Evolutionary conservation across 2,113 vertebrate genomes (phyloP), one percentile per base, ranked within the genome.

Genomic region (Bostrychus sinensis): DNA sequence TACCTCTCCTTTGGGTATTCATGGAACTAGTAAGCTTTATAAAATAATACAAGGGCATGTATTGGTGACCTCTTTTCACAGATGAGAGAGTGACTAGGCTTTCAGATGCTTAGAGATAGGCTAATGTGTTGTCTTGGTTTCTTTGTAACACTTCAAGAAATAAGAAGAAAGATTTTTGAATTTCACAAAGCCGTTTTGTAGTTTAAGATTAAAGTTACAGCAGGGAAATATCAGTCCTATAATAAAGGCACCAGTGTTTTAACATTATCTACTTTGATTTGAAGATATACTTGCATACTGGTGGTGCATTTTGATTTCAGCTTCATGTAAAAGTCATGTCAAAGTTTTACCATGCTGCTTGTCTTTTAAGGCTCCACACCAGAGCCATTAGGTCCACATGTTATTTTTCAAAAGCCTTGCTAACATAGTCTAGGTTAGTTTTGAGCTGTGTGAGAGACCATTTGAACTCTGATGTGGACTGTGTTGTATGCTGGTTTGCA

Each of bases 21-120:
- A 12, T 25, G 11, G 41, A 45, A 54, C 2, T 13, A 36, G 30
- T 20, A 32, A 55, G 53, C n/a, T 38, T 20, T 50, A 46, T 54
- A 16, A 13, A 56, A 22, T 56, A 36, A 65, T 43, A 56, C 34
- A 19, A 32, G 28, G 2, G 10, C 28, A 36, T 42, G 8, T 25
- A 45, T 43, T 54, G 16, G 30, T 39, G 19, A 16, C 6, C 22
- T 13, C n/a, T 43, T 45, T 63, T 53, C 45, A 30, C 30, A 62
- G 42, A 25, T 23, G 43, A 45, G 26, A 11, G 22, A 14, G 36
- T 30, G 10, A 14, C 16, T 10, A 28, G 17, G 34, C 14, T 56
- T 45, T 66, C n/a, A 51, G n/a, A 16, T 28, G 32, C 36, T 17
- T 12, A 12, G 22, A 48, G 53, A 34, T 3, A 36, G 53, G 53